phyloP scores from a whole-genome alignment of 2,113 vertebrate genomes.

The Neopipo cinnamomea region DNA sequence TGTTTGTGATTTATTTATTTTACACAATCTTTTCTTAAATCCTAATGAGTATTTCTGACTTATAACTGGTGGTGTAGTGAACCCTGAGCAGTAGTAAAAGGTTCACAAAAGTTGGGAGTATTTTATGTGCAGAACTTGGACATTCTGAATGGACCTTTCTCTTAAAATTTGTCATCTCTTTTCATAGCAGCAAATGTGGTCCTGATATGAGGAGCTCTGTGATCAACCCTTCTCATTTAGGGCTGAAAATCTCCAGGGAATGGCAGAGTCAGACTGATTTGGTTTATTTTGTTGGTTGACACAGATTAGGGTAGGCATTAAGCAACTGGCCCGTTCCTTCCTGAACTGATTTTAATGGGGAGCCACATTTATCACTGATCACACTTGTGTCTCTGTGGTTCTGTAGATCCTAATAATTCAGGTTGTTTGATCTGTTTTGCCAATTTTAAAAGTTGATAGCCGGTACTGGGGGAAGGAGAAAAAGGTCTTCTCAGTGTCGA shows the following conservation, averaged over 20 bases:
- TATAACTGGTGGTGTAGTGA: neutral
- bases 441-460: neutral
- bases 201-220: neutral
- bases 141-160: neutral
- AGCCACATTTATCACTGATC: neutral
- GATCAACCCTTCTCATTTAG: neutral
- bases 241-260: neutral
- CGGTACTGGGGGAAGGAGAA: neutral
- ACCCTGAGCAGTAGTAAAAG: neutral
- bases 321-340: neutral
- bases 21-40: neutral
- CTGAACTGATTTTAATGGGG: neutral
- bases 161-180: neutral
- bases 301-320: neutral
- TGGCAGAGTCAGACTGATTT: neutral
- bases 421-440: neutral
- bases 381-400: neutral
- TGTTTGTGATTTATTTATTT: neutral
- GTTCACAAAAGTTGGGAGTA: neutral
- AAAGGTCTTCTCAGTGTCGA: accelerated
- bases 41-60: neutral
- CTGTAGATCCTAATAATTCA: neutral
- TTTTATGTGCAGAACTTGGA: neutral
- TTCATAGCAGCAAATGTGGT: neutral
- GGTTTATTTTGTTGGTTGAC: neutral